These are phyloP conservation scores for Parauchenoglanis ngamensis DNA, from an alignment of 2,797 vertebrate genomes.

Conservation along the genomic window DNA sequence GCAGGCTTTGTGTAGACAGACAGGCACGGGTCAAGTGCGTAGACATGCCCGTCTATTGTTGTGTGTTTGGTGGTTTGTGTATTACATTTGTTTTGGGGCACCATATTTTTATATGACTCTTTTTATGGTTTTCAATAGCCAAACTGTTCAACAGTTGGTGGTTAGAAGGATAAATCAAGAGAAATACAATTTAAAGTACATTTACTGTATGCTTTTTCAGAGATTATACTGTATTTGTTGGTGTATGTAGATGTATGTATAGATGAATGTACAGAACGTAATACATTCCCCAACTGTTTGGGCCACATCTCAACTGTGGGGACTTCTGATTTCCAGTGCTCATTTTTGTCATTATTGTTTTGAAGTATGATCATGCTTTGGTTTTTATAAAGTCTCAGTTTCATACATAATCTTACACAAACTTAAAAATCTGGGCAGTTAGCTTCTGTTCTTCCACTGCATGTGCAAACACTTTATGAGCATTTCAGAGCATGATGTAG, in stretches of 20 bases:
- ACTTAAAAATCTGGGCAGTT: background rate
- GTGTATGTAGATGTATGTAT: background rate
- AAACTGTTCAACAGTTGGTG: background rate
- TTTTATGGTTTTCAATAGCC: background rate
- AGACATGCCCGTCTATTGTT: constrained; percentile 45
- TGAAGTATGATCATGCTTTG: background rate
- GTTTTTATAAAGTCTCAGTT: background rate
- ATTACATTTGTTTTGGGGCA: background rate
- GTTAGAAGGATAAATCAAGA: background rate
- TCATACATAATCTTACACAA: background rate
- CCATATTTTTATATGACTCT: background rate
- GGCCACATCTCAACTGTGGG: background rate
- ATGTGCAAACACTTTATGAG: background rate
- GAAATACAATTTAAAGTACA: background rate
- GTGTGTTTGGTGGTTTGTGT: constrained; percentile 20
- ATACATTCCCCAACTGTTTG: background rate
- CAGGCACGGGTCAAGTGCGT: constrained; percentile 42
- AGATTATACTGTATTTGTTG: background rate
- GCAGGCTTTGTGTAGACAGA: constrained; percentile 48
- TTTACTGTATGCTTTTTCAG: background rate
- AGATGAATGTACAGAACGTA: background rate
- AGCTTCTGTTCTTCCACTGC: background rate
- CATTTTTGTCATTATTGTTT: background rate
- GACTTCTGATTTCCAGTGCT: background rate
- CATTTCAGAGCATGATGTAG: background rate